phyloP scores from a whole-genome alignment of 2,113 vertebrate genomes.

The Australoheros scitulus region DNA sequence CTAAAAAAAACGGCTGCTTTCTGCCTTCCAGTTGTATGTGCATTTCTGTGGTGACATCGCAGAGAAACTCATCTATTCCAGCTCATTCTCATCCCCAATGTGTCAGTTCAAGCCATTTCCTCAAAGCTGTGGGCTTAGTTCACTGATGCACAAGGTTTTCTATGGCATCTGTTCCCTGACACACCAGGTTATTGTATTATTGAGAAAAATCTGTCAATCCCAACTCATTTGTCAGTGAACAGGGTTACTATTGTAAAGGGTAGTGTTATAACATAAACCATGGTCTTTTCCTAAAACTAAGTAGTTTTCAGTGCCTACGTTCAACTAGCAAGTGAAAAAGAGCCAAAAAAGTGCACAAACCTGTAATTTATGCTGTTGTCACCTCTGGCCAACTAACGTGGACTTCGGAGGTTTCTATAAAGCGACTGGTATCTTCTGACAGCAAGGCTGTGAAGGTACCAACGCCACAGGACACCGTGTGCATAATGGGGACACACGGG shows the following conservation, averaged over 20 bases:
- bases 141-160: background rate
- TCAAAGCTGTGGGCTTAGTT: conserved; percentile 2
- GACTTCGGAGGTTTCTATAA: background rate
- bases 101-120: background rate
- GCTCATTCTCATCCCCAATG: background rate
- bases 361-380: background rate
- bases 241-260: background rate
- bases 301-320: background rate
- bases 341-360: background rate
- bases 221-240: background rate
- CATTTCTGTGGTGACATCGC: background rate
- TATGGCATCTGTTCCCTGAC: background rate
- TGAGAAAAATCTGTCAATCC: background rate
- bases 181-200: background rate
- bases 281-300: background rate
- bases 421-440: background rate
- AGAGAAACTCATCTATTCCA: background rate
- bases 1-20: background rate
- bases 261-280: background rate
- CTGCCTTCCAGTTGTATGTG: background rate
- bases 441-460: background rate
- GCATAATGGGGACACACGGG: rapidly evolving
- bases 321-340: background rate
- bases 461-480: background rate
- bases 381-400: background rate